Base-by-base conservation (phyloP, 2,888 invertebrate genomes). In the Dastarcus helophoroides region DNA sequence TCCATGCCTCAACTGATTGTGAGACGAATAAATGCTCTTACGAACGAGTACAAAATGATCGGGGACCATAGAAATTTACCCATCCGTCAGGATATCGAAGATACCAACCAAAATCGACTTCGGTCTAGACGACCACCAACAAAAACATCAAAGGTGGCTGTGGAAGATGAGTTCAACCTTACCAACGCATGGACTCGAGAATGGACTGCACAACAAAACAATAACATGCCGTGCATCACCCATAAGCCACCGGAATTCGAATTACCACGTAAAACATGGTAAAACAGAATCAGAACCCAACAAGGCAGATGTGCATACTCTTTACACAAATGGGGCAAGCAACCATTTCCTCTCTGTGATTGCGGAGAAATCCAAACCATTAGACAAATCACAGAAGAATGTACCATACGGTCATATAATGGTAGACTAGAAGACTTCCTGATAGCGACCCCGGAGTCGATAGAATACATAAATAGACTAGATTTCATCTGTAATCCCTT, bases 41-140 rank as follows among this genome's bases (percentile, higher is more conserved):
- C 31, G 19, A 10, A 22, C 10, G 32, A 33, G 21, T 36, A 33
- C 23, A 36, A 30, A 14, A 38, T 31, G 36, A 36, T 33, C 22
- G 16, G 31, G 29, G 22, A 36, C 8, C n/a, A 27, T 14, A 32
- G 30, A 33, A 25, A 30, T 14, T 26, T 36, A n/a, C 28, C 35
- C 10, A 37, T 37, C 14, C 35, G 33, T 22, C 21, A 35, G 21
- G 14, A 39, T 24, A 37, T 35, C 26, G 31, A 39, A 12, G 34
- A 34, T 10, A 29, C 4, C 22, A 14, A 9, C 14, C 5, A 15
- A 17, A 28, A 17, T n/a, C 19, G 19, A 17, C 26, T 33, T 10
- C 31, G 31, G 10, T 31, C 29, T 16, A 36, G 32, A 33, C 24
- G 30, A 17, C 17, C 29, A 33, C 28, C 33, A 22, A 29, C 19